Base-by-base conservation (phyloP, 2,888 invertebrate species). In the Petrophora chlorosata region DNA sequence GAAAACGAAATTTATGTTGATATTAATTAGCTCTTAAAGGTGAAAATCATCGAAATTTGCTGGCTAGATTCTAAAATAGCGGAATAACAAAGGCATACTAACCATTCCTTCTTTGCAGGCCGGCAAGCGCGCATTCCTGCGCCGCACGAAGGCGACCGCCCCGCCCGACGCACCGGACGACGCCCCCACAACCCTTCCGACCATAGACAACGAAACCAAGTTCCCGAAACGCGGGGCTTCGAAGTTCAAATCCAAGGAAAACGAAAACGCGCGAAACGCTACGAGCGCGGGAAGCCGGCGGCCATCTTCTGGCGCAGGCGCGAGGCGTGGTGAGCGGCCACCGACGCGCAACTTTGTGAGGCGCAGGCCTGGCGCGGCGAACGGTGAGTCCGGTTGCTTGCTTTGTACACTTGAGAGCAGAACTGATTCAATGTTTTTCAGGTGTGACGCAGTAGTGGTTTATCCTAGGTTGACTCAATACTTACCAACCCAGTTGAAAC, bases 61-160 rank as follows among this genome's bases (percentile, higher is more conserved):
- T 16, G 30, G 30, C 13, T 4, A 38, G 12, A 12, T 1, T 42
- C 8, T 17, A 30, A 13, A 16, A 36, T 17, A 10, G 17, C 23
- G 5, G 7, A 47, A 50, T 54, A 51, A 52, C 46, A 54, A 43
- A 50, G 36, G 12, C 14, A 25, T 48, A 61, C 61, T 61, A 50
- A 64, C 63, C 63, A 40, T 42, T 8, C 16, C 58, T 72, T 73
- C 61, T 56, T 59, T 62, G 46, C 85, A 89, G 89, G 67, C 67
- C 34, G 59, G 67, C 36, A 83, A 78, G 52, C 80, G 85, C 40
- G 73, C 71, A 56, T 87, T 89, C 82, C 76, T 78, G 44, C 81
- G 87, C 1, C 87, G 89, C 53, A 89, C 85, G 44, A 87, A 86
- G 68, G 78, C 86, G 15, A 85, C 88, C 1, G 67, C 82, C 0